Evolutionary conservation across 1,140 invertebrate species (phyloP).

Genomic region (Cydia strobilella): DNA sequence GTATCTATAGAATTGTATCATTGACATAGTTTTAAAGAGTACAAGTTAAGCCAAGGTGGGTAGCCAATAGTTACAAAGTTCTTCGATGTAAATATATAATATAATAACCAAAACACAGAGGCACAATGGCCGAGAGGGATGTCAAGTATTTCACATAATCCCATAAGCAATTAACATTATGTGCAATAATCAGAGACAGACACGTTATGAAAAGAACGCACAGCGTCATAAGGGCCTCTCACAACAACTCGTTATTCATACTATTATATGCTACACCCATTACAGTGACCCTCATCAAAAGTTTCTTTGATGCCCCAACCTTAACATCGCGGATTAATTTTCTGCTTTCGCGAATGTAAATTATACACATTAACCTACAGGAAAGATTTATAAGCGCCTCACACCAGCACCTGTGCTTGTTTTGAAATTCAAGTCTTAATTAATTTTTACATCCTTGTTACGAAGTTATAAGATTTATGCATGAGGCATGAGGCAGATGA

Average conservation of each 20-base stretch:
- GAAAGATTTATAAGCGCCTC: slow-evolving; percentile 44
- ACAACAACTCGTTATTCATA: slow-evolving; percentile 44
- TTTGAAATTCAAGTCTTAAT: slow-evolving; percentile 26
- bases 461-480: slow-evolving; percentile 13
- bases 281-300: slow-evolving; percentile 59
- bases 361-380: slow-evolving; percentile 42
- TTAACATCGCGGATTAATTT: slow-evolving; percentile 45
- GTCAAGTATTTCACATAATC: too few species aligned
- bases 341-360: slow-evolving; percentile 47
- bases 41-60: too few species aligned
- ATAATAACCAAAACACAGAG: too few species aligned
- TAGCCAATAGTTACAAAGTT: too few species aligned
- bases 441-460: slow-evolving; percentile 29
- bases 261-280: slow-evolving; percentile 43
- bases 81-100: too few species aligned
- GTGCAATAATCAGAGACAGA: background rate
- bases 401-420: slow-evolving; percentile 41
- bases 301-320: slow-evolving; percentile 51
- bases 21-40: too few species aligned
- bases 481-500: slow-evolving; percentile 9
- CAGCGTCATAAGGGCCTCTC: slow-evolving; percentile 39
- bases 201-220: slow-evolving; percentile 38
- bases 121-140: background rate
- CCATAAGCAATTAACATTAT: background rate
- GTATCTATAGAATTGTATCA: too few species aligned